Percentiles rank a stretch among this genome's conserved stretches.
phyloP scores from a whole-genome alignment of 1,140 invertebrate species.

The Lithobius niger region DNA sequence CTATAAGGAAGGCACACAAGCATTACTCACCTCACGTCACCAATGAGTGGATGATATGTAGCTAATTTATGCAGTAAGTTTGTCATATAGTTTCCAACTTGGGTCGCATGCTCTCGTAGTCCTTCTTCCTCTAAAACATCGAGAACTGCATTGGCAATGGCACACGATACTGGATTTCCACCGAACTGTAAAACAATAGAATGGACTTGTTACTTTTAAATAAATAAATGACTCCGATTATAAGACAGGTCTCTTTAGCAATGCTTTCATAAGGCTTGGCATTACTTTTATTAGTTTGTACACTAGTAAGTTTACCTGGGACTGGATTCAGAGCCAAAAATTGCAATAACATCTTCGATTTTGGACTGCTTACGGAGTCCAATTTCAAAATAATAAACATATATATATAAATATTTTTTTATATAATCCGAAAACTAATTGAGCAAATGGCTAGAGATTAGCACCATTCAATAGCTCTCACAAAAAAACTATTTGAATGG shows the following conservation, averaged over 20 bases:
- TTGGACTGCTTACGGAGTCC: too few species aligned
- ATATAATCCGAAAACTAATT: too few species aligned
- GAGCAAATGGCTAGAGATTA: too few species aligned
- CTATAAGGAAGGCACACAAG: too few species aligned
- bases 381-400: background rate
- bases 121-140: slow-evolving; percentile 82
- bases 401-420: too few species aligned
- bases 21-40: slow-evolving; percentile 36
- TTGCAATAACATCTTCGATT: too few species aligned
- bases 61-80: slow-evolving; percentile 52
- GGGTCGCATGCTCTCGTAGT: slow-evolving; percentile 61
- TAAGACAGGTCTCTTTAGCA: slow-evolving; percentile 9
- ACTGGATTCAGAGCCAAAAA: too few species aligned
- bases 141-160: slow-evolving; percentile 87
- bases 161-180: slow-evolving; percentile 95
- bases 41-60: slow-evolving; percentile 62
- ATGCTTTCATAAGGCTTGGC: background rate
- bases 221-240: background rate
- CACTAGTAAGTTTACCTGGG: too few species aligned
- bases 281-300: too few species aligned
- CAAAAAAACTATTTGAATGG: too few species aligned
- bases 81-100: slow-evolving; percentile 67
- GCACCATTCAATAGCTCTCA: too few species aligned
- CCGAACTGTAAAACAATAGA: slow-evolving; percentile 58
- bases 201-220: too few species aligned